phyloP scores from a whole-genome alignment of 2,888 invertebrate genomes.

The Perizoma flavofasciatum region DNA sequence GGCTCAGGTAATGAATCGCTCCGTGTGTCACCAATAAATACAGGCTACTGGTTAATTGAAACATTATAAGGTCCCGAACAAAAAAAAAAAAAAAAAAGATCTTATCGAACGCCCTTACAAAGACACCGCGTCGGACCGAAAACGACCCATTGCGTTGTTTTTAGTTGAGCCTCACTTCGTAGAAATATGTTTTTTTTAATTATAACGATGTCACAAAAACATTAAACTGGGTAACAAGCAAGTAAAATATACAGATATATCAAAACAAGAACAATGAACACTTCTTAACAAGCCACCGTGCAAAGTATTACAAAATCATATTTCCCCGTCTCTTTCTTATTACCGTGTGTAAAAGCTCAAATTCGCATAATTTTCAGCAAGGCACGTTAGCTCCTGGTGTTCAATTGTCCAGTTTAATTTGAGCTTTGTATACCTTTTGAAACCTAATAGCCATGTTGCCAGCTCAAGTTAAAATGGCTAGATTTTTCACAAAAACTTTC shows the following conservation, averaged over 20 bases:
- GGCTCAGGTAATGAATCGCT: slow-evolving; percentile 70
- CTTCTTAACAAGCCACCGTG: slow-evolving; percentile 70
- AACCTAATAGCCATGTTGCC: slow-evolving; percentile 5
- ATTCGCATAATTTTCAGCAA: slow-evolving; percentile 24
- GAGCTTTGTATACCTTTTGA: slow-evolving; percentile 40
- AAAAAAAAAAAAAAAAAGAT: slow-evolving; percentile 57
- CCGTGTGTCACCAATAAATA: slow-evolving; percentile 75
- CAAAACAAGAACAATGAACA: slow-evolving; percentile 66
- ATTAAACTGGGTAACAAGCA: slow-evolving; percentile 58
- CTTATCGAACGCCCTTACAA: slow-evolving; percentile 65
- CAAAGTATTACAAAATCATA: slow-evolving; percentile 42
- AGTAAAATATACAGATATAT: slow-evolving; percentile 51
- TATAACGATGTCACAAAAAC: slow-evolving; percentile 43
- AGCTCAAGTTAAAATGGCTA: neutral
- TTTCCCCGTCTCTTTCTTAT: slow-evolving; percentile 13
- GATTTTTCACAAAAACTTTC: neutral
- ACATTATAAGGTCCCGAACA: slow-evolving; percentile 65
- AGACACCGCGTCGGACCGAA: slow-evolving; percentile 64
- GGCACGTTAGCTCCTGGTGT: slow-evolving; percentile 42
- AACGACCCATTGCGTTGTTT: slow-evolving; percentile 50
- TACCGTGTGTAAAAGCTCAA: slow-evolving; percentile 28
- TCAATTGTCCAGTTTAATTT: slow-evolving; percentile 48
- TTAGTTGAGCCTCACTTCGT: slow-evolving; percentile 53
- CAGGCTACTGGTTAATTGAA: slow-evolving; percentile 83
- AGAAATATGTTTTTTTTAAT: slow-evolving; percentile 28